Evolutionary conservation across 2,113 vertebrate species (phyloP).

Genomic region (human): GRCh38 chr3:168166001-168166500

Average conservation of each 20-base stretch:
- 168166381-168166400: not conserved
- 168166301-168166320: not conserved
- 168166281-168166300: not conserved
- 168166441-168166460: not conserved
- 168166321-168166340: not conserved
- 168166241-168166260: not conserved
- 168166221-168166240: not conserved
- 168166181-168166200: not conserved
- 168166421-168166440: not conserved
- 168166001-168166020: not conserved
- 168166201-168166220: not conserved
- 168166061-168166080: no score
- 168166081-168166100: not conserved
- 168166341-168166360: not conserved
- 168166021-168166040: not conserved
- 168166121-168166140: not conserved
- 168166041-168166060: not conserved
- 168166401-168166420: not conserved
- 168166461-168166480: not conserved
- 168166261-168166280: not conserved
- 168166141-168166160: accelerated
- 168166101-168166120: not conserved
- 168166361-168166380: not conserved
- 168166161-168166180: not conserved
- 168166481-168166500: not conserved